phyloP scores from a whole-genome alignment of 30 jellyfish, hydroid and myxozoan species.

The Catostylus mosaicus region DNA sequence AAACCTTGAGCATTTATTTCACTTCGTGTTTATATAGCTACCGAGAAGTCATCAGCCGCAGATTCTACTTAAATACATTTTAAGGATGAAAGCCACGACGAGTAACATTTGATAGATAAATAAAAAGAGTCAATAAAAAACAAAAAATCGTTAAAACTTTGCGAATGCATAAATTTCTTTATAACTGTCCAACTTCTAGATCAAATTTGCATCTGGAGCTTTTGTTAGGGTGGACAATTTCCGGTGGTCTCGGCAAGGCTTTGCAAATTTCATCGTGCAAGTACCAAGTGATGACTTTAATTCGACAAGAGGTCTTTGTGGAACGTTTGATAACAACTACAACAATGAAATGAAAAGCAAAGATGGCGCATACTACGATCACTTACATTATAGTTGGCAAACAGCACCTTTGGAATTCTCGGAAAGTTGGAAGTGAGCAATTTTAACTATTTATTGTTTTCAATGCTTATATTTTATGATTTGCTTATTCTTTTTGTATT shows the following conservation, averaged over 20 bases:
- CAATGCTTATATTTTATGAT: no score
- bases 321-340: conserved; percentile 33
- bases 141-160: no score
- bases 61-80: no score
- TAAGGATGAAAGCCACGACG: no score
- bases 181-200: neutral
- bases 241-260: neutral
- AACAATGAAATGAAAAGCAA: conserved; percentile 35
- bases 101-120: no score
- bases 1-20: no score
- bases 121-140: no score
- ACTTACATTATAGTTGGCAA: neutral
- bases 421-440: conserved; percentile 66
- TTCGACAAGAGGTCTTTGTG: conserved; percentile 65
- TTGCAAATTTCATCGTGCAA: conserved; percentile 36
- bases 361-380: conserved; percentile 23
- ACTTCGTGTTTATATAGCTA: no score
- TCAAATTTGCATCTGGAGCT: conserved; percentile 64
- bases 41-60: no score
- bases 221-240: neutral
- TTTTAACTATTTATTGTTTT: no score
- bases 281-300: conserved; percentile 37
- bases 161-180: neutral
- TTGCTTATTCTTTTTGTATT: no score
- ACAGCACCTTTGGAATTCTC: conserved; percentile 23